phyloP scores from a whole-genome alignment of 1,140 invertebrate species.

The Eupristina koningsbergeri region DNA sequence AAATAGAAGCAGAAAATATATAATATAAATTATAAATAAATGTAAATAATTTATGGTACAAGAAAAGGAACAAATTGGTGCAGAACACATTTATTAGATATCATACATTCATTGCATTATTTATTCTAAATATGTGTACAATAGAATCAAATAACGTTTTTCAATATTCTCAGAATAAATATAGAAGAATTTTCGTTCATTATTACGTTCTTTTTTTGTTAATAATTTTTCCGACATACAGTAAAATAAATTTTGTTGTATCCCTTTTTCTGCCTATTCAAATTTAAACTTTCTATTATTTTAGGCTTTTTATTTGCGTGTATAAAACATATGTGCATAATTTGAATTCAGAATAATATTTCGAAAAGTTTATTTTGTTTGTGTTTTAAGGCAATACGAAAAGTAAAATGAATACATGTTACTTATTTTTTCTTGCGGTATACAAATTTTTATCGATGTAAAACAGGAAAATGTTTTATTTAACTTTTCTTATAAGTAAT shows the following conservation, averaged over 20 bases:
- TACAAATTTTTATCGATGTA: not conserved
- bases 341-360: not conserved
- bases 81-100: constrained; percentile 58
- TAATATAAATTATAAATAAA: not conserved
- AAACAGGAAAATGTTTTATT: not conserved
- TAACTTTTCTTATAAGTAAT: not conserved
- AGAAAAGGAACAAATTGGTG: constrained; percentile 32
- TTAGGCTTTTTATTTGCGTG: constrained; percentile 38
- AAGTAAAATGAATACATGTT: constrained; percentile 31
- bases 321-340: constrained; percentile 46
- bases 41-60: not conserved
- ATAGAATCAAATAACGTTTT: constrained; percentile 49
- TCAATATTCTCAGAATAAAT: constrained; percentile 42
- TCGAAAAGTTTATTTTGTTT: not conserved
- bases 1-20: not conserved
- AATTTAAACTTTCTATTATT: constrained; percentile 1
- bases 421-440: not conserved
- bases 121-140: constrained; percentile 53
- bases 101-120: constrained; percentile 56
- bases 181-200: constrained; percentile 40
- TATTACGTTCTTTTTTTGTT: constrained; percentile 27
- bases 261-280: too few relatives aligned
- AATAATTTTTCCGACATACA: constrained; percentile 34
- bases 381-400: constrained; percentile 32
- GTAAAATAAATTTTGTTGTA: constrained; percentile 13